Percentiles rank a stretch among this genome's conserved stretches.
Evolutionary conservation across 2,797 vertebrate species (phyloP).

Genomic region (Sciaenops ocellatus): DNA sequence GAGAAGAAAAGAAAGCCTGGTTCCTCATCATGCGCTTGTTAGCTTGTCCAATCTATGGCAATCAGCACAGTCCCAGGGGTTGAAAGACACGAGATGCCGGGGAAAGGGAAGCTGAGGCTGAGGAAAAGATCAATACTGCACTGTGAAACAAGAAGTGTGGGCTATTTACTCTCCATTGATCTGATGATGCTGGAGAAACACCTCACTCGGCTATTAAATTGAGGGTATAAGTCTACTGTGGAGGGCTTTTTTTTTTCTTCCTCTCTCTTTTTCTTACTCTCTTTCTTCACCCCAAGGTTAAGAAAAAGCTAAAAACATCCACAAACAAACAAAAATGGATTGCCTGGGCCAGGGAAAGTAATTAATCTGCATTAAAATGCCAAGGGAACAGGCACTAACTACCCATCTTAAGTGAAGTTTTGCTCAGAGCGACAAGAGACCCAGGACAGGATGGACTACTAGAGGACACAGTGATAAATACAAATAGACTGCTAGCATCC

Average conservation of each 20-base stretch:
- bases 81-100: constrained; percentile 94
- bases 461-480: constrained; percentile 67
- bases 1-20: constrained; percentile 88
- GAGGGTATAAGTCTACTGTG: constrained; percentile 95
- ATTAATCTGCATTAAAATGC: constrained; percentile 90
- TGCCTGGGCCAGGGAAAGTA: constrained; percentile 84
- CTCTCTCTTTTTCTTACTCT: constrained; percentile 65
- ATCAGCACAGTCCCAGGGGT: constrained; percentile 98
- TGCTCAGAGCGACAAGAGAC: constrained; percentile 70
- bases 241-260: constrained; percentile 68
- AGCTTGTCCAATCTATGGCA: constrained; percentile 99
- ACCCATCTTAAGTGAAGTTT: constrained; percentile 71
- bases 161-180: constrained; percentile 99
- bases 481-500: constrained; percentile 45
- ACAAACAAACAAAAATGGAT: constrained; percentile 91
- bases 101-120: constrained; percentile 94
- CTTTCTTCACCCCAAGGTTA: constrained; percentile 90
- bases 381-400: constrained; percentile 75
- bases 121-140: constrained; percentile 99
- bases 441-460: constrained; percentile 58
- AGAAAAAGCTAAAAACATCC: constrained; percentile 88
- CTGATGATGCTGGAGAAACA: constrained; percentile 99
- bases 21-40: constrained; percentile 99
- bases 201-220: constrained; percentile 98
- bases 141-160: constrained; percentile 99